Percentiles rank a stretch among this genome's conserved stretches.
Conservation (phyloP, 2,113 vertebrate genomes). For the Platichthys stellatus region DNA sequence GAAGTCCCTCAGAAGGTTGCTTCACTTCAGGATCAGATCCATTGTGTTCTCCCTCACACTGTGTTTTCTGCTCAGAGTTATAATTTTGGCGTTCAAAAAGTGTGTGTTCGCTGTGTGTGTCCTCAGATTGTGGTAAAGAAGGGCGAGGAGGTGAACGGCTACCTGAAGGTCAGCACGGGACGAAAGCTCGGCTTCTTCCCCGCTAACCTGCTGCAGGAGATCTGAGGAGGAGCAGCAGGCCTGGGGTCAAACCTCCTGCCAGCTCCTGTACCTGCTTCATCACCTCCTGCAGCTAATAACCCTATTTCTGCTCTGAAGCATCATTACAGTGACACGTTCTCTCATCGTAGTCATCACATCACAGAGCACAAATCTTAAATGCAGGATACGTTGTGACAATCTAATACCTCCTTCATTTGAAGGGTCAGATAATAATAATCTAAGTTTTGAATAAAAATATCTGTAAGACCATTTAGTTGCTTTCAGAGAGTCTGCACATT, state of each 20-base stretch:
- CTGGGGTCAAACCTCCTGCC: neutral
- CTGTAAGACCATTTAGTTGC: too few species aligned
- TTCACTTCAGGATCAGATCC: too few species aligned
- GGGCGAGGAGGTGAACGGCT: conserved; percentile 89
- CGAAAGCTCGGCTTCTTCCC: conserved; percentile 92
- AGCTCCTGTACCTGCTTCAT: neutral
- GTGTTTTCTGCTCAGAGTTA: too few species aligned
- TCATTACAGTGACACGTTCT: neutral
- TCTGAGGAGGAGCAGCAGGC: conserved; percentile 71
- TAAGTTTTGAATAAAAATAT: too few species aligned
- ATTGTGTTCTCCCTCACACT: too few species aligned
- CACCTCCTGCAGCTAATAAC: neutral
- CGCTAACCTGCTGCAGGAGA: conserved; percentile 88
- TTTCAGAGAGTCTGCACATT: too few species aligned
- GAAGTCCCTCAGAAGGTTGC: too few species aligned
- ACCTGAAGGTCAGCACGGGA: conserved; percentile 90
- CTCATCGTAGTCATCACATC: neutral
- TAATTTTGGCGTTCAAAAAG: too few species aligned
- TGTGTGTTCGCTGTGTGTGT: conserved; percentile 13
- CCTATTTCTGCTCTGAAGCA: neutral
- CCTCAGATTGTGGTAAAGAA: conserved; percentile 91
- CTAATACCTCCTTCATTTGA: too few species aligned
- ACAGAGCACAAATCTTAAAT: too few species aligned
- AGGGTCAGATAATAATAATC: neutral
- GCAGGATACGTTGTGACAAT: neutral